Base-by-base conservation (phyloP, 2,797 vertebrate genomes). In the Gallinago nigripennis region DNA sequence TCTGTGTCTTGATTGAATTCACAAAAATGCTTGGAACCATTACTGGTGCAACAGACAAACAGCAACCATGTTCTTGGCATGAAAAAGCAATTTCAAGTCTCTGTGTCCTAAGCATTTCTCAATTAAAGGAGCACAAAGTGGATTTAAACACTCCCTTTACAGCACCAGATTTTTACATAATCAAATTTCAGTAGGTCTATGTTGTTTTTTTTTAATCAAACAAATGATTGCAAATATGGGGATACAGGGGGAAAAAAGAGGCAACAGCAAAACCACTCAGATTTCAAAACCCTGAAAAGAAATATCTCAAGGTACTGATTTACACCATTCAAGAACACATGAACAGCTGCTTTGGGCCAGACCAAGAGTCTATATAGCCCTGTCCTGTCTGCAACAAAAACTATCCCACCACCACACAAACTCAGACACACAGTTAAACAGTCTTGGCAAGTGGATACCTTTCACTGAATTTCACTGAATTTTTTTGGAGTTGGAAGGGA, bases 1-100 rank as follows among this genome's bases (percentile, higher is more conserved):
- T 31, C 69, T 45, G 50, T 48, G 31, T 80, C 92, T 77, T 69
- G 51, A 95, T 0, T 77, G 79, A 86, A 92, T 88, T 71, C 87
- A 96, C 37, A 41, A 39, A 82, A 88, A 79, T 5, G 30, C 77
- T 83, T 89, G 94, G 92, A 96, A 88, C 28, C 27, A 66, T 51
- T 82, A 64, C 79, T 57, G 53, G 70, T 43, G 77, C 83, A 91
- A 91, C 41, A 96, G 83, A 95, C 88, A 90, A 85, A 91, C 27
- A 95, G 72, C 43, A 88, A 70, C n/a, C 82, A 83, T 31, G 51
- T 43, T 70, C 68, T 94, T 88, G 88, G 70, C 65, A 93, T 77
- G 50, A 72, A 92, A 95, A 95, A 82, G 63, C 46, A 89, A 86
- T 30, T 92, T 82, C 45, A 46, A 75, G 53, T 85, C 72, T 78